A percentile compares a stretch with the other conserved stretches of the same genome.
These are phyloP conservation scores for Enteromius treurensis DNA, from an alignment of 2,797 vertebrate genomes.

Conservation along the genomic window DNA sequence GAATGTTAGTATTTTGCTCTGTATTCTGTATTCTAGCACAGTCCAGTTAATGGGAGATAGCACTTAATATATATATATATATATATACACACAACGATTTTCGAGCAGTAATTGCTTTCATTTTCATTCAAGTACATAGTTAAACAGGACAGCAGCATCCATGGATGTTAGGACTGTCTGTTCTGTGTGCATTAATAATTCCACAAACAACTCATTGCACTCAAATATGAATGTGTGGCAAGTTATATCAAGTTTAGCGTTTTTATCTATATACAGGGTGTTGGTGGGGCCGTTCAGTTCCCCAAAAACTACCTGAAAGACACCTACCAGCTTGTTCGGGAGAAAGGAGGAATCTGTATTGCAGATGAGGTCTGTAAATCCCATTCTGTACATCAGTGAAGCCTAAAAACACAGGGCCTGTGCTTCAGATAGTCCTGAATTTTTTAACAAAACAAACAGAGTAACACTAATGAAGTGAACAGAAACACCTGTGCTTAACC, in stretches of 20 bases:
- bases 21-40: background rate
- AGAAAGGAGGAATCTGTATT: conserved; percentile 89
- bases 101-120: background rate
- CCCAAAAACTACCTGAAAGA: conserved; percentile 89
- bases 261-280: conserved; percentile 73
- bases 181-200: background rate
- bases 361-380: conserved; percentile 85
- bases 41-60: background rate
- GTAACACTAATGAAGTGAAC: background rate
- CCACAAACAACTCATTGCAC: background rate
- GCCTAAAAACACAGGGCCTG: background rate
- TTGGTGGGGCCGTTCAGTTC: conserved; percentile 91
- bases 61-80: no score
- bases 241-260: background rate
- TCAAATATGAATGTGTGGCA: background rate
- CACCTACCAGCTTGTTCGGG: conserved; percentile 83
- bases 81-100: background rate
- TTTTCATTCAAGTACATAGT: background rate
- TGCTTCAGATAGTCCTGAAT: background rate
- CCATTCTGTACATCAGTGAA: background rate
- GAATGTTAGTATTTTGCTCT: background rate
- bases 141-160: background rate
- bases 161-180: background rate
- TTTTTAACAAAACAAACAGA: background rate
- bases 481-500: background rate